Evolutionary conservation across 2,113 vertebrate species (phyloP).

Genomic region (Microtus ochrogaster): DNA sequence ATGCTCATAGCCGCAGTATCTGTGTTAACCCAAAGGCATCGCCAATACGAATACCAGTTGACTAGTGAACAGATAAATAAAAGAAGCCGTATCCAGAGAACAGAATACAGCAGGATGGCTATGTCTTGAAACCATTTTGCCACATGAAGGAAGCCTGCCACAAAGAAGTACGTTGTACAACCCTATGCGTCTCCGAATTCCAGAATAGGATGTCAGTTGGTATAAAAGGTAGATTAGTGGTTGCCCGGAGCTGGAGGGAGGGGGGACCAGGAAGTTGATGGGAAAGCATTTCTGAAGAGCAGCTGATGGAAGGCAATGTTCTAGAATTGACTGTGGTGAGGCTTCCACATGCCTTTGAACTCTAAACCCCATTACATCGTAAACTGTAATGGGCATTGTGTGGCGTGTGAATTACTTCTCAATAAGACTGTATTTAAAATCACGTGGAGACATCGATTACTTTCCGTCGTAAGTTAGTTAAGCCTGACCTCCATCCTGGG

Average conservation of each 20-base stretch:
- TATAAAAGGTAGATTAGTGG: neutral
- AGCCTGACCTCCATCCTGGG: fast-evolving
- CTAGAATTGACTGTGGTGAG: neutral
- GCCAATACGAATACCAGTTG: too few relatives aligned
- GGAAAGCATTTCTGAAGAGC: neutral
- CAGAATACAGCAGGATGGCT: too few relatives aligned
- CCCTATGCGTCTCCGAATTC: neutral
- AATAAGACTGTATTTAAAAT: neutral
- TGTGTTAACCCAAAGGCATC: neutral
- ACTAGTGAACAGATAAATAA: neutral
- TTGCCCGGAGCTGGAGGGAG: neutral
- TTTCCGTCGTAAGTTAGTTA: neutral
- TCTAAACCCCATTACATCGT: neutral
- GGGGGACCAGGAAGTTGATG: fast-evolving
- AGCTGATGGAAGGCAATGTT: neutral
- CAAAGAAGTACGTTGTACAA: neutral
- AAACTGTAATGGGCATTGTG: neutral
- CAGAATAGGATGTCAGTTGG: neutral
- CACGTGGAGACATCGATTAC: neutral
- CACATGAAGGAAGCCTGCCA: neutral
- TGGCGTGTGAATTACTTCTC: neutral
- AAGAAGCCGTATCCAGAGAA: fast-evolving
- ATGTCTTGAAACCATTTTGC: neutral
- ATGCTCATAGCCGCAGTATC: too few relatives aligned
- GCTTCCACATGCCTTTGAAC: neutral